Evolutionary conservation across 2,113 vertebrate species (phyloP).

Genomic region (Lamprotornis superbus): DNA sequence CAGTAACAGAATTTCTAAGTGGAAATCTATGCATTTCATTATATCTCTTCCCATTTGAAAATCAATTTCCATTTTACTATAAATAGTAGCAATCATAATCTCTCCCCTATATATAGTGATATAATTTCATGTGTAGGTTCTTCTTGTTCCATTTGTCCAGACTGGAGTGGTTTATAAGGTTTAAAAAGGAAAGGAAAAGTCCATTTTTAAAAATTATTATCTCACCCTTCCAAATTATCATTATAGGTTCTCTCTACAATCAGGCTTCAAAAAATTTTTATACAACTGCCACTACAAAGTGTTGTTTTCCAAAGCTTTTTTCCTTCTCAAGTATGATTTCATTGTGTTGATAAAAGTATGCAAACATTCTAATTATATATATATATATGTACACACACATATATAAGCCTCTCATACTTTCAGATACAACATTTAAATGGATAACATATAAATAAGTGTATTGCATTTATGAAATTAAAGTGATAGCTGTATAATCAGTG

Average conservation of each 20-base stretch:
- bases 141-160: neutral
- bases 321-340: neutral
- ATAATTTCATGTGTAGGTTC: neutral
- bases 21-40: neutral
- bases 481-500: neutral
- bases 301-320: neutral
- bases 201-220: neutral
- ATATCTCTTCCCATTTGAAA: neutral
- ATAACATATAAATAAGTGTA: neutral
- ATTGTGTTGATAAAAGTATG: neutral
- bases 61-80: neutral
- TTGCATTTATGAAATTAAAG: constrained; percentile 12
- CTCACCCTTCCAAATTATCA: fast-evolving
- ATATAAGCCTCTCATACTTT: neutral
- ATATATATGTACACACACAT: neutral
- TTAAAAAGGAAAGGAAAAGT: neutral
- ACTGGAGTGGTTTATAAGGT: neutral
- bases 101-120: neutral
- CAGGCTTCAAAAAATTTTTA: neutral
- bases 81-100: neutral
- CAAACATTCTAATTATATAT: neutral
- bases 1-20: neutral
- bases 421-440: neutral
- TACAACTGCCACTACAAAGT: neutral
- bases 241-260: neutral